Conservation (phyloP, 2,888 invertebrate genomes). For the Marronus borbonicus region DNA sequence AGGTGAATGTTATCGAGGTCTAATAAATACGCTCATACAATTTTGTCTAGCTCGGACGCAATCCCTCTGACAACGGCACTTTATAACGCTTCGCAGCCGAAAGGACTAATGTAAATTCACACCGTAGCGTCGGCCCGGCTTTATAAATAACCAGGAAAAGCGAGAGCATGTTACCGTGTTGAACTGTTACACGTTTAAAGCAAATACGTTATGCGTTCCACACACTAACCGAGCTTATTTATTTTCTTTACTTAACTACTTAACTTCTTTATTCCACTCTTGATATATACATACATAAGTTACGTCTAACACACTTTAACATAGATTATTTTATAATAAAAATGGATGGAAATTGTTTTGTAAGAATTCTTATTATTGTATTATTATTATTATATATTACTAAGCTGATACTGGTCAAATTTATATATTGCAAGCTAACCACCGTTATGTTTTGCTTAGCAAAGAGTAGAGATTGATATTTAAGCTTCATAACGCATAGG, state of each 20-base stretch:
- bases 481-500: not conserved
- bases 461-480: not conserved
- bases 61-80: constrained; percentile 40
- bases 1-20: constrained; percentile 1
- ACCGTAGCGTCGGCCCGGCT: constrained; percentile 3
- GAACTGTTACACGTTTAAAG: constrained; percentile 36
- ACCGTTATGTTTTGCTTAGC: too few species aligned
- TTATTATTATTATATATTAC: too few species aligned
- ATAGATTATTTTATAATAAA: too few species aligned
- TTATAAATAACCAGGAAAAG: constrained; percentile 42
- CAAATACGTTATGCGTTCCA: constrained; percentile 38
- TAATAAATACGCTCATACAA: constrained; percentile 38
- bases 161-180: constrained; percentile 34
- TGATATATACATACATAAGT: too few species aligned
- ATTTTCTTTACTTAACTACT: constrained; percentile 34
- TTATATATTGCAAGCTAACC: too few species aligned
- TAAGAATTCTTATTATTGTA: too few species aligned
- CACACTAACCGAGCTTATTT: constrained; percentile 26
- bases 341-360: too few species aligned
- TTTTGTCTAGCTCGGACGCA: constrained; percentile 26
- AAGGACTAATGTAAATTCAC: constrained; percentile 42
- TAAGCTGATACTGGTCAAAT: too few species aligned
- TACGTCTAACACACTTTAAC: constrained; percentile 11
- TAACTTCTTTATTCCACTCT: too few species aligned
- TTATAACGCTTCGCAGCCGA: constrained; percentile 27